Evolutionary conservation across 2,797 vertebrate genomes (phyloP).

Genomic region (Zenarchopterus dispar): DNA sequence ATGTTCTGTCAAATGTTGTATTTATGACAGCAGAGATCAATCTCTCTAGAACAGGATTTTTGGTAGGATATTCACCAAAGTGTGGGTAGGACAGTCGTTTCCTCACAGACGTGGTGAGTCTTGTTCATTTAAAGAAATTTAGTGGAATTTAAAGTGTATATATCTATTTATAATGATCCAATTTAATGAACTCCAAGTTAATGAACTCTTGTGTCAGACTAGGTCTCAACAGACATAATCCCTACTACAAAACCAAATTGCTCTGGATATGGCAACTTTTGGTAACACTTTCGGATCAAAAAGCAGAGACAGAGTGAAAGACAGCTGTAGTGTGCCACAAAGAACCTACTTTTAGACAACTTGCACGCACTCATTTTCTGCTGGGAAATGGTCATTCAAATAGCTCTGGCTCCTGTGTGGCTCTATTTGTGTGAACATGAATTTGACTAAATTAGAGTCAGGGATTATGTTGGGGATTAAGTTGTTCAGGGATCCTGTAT

Average conservation of each 20-base stretch:
- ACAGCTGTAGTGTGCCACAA: constrained; percentile 47
- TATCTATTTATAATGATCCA: constrained; percentile 40
- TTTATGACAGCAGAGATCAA: constrained; percentile 36
- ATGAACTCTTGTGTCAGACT: constrained; percentile 23
- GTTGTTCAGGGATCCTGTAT: constrained; percentile 79
- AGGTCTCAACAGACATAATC: constrained; percentile 21
- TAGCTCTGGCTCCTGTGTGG: constrained; percentile 60
- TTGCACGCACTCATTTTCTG: constrained; percentile 42
- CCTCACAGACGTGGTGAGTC: constrained; percentile 39
- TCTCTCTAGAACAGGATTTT: constrained; percentile 41
- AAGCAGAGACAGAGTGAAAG: constrained; percentile 44
- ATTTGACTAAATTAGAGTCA: constrained; percentile 83
- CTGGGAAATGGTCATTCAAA: constrained; percentile 50
- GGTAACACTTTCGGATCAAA: constrained; percentile 41
- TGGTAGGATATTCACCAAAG: too few relatives aligned
- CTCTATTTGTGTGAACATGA: constrained; percentile 76
- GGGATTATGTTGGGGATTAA: constrained; percentile 84
- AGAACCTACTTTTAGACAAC: constrained; percentile 42
- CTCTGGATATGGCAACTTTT: constrained; percentile 33
- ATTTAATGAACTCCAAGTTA: constrained; percentile 46
- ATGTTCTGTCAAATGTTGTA: constrained; percentile 43
- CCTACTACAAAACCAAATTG: constrained; percentile 37
- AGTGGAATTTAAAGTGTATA: constrained; percentile 46
- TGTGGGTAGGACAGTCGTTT: constrained; percentile 26
- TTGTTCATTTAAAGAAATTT: constrained; percentile 44